phyloP scores from a whole-genome alignment of 2,113 vertebrate genomes.

The Brachirus orientalis region DNA sequence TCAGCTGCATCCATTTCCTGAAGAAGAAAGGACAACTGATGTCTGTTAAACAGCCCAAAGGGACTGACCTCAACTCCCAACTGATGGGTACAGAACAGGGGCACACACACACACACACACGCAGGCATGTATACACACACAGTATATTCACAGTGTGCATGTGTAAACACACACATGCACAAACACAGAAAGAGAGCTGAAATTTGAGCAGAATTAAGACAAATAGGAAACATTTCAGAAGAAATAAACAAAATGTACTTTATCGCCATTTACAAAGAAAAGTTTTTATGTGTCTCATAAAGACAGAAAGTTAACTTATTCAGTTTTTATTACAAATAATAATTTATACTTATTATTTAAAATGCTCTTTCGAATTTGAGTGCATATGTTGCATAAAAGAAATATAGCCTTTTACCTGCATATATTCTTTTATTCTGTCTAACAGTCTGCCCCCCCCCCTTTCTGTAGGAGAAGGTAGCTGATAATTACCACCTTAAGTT shows the following conservation, averaged over 20 bases:
- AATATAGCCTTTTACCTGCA: background rate
- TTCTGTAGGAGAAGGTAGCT: slow-evolving; percentile 47
- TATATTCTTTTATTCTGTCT: background rate
- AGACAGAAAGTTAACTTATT: too few species aligned
- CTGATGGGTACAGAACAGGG: slow-evolving; percentile 65
- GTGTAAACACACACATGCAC: slow-evolving; percentile 11
- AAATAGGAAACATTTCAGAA: too few species aligned
- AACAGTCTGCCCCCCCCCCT: slow-evolving; percentile 1
- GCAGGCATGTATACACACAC: slow-evolving; percentile 23
- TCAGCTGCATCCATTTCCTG: slow-evolving; percentile 89
- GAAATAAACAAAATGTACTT: too few species aligned
- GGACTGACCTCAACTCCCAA: slow-evolving; percentile 87
- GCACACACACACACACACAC: slow-evolving; percentile 8
- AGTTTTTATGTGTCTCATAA: too few species aligned
- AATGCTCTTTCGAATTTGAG: too few species aligned
- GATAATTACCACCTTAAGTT: slow-evolving; percentile 62
- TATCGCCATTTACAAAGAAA: too few species aligned
- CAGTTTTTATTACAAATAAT: too few species aligned
- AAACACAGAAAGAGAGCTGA: too few species aligned
- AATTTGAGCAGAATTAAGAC: too few species aligned
- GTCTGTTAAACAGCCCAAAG: slow-evolving; percentile 89
- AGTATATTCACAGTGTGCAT: slow-evolving; percentile 10
- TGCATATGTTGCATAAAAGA: too few species aligned
- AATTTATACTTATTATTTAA: too few species aligned
- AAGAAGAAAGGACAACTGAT: slow-evolving; percentile 86